Evolutionary conservation across 2,888 invertebrate species (phyloP).

Genomic region (Craniophora ligustri): DNA sequence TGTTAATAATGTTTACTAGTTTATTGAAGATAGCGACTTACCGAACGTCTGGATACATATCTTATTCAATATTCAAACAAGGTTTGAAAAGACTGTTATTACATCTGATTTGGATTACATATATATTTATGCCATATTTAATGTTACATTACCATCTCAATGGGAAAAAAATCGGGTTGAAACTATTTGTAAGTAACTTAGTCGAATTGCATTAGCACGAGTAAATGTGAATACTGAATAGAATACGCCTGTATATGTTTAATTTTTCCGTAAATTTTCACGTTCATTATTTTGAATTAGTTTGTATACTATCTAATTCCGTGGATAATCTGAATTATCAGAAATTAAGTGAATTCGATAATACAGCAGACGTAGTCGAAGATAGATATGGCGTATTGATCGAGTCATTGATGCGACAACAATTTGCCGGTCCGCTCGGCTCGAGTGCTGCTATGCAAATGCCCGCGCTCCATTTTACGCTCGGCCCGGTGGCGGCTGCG

Average conservation of each 20-base stretch:
- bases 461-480: conserved; percentile 83
- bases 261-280: neutral
- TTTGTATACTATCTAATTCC: too few relatives aligned
- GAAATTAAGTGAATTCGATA: conserved; percentile 25
- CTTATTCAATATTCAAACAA: conserved; percentile 11
- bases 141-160: neutral
- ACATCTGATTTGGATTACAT: too few relatives aligned
- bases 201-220: too few relatives aligned
- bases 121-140: neutral
- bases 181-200: too few relatives aligned
- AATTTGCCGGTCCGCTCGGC: conserved; percentile 86
- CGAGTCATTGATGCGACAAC: conserved; percentile 84
- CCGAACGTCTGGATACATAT: conserved; percentile 25
- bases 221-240: too few relatives aligned
- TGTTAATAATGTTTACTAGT: conserved; percentile 55
- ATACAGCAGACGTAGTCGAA: conserved; percentile 51
- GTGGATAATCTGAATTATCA: neutral
- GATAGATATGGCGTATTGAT: conserved; percentile 81
- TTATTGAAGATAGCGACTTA: conserved; percentile 33
- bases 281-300: neutral
- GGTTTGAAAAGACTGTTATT: too few relatives aligned
- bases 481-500: conserved; percentile 67
- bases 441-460: conserved; percentile 86
- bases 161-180: too few relatives aligned
- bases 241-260: neutral